Evolutionary conservation across 2,113 vertebrate genomes (phyloP), one percentile per base, ranked within the genome.

Genomic region (Petrocephalus microphthalmus): DNA sequence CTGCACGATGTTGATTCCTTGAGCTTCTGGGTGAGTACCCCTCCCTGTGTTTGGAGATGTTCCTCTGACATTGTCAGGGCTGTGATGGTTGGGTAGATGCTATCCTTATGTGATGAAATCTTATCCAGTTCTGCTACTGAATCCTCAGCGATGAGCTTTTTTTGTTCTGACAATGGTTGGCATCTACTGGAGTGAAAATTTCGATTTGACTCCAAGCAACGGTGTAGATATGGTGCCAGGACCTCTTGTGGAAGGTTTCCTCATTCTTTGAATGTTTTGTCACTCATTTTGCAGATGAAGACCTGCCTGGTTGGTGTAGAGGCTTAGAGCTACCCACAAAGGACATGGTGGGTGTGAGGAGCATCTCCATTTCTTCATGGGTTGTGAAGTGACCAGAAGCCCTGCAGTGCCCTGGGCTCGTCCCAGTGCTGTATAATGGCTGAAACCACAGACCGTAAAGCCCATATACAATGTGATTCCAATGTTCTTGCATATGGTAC

Each of bases 91-190:
- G 54, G 2, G 11, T 2, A 51, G 29, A 52, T 74, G 67, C 71
- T 6, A 92, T 94, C 94, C 95, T 96, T 96, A 95, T 0, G 86
- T 98, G 97, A 97, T 89, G 97, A 98, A 97, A 87, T 87, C 90
- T 91, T 95, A 94, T 96, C 96, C 97, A 98, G 97, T 97, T 99
- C 96, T 98, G 97, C 97, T 98, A 91, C 97, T 97, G 97, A 98
- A 92, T 92, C 91, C 85, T 78, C 87, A 95, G 95, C 88, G 97
- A 94, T 95, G 97, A 97, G 91, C 93, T 90, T 74, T 52, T 52
- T 22, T 78, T 92, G 92, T 93, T 91, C 97, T 97, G 98, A 99
- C 94, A 96, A 95, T 95, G 94, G 94, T 90, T 84, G 71, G 33
- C 71, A 78, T 78, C 15, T 78, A 42, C 33, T 37, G 33, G 11